Base-by-base conservation (phyloP, 2,797 vertebrate genomes). In the Morelia viridis region DNA sequence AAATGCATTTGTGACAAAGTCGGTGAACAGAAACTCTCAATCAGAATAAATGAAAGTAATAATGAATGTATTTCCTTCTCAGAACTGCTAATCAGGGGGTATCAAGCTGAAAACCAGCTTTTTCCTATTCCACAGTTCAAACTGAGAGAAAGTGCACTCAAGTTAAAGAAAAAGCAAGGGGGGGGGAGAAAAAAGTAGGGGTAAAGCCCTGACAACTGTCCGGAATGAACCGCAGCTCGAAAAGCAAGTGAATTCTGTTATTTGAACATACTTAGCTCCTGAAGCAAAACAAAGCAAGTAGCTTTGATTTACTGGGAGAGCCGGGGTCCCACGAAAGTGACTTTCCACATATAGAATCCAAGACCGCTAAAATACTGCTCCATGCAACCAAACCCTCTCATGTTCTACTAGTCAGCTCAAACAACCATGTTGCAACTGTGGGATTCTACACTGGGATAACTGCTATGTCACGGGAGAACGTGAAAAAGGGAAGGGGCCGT, bases 81-180 rank as follows among this genome's bases (percentile, higher is more conserved):
- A 91, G 4, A 58, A 95, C 95, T 71, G 80, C 93, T 94, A 94
- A 94, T 57, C 89, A 26, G 84, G 94, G 41, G 62, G 88, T 80
- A 80, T 46, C 46, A 80, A 84, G 17, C 61, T 89, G 12, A 62
- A 85, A 1, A 0, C 3, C 85, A 13, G n/a, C 92, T 94, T 93
- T 95, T 64, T 56, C 80, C 58, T 60, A 1, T 31, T 2, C 90
- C 91, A 50, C 88, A 0, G 92, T 1, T 92, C 93, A 24, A 92
- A 41, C 86, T 1, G 71, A 11, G 93, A 93, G 56, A 90, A 4
- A 22, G 85, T 3, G 71, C 13, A 65, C 46, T 6, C 7, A 85
- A n/a, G 50, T 15, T 41, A 64, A 24, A 35, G 8, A 15, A 24
- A 89, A 84, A 85, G 76, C 85, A 56, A 35, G 83, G 68, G 90